phyloP scores from a whole-genome alignment of 2,888 invertebrate genomes.

The Cactoblastis cactorum region DNA sequence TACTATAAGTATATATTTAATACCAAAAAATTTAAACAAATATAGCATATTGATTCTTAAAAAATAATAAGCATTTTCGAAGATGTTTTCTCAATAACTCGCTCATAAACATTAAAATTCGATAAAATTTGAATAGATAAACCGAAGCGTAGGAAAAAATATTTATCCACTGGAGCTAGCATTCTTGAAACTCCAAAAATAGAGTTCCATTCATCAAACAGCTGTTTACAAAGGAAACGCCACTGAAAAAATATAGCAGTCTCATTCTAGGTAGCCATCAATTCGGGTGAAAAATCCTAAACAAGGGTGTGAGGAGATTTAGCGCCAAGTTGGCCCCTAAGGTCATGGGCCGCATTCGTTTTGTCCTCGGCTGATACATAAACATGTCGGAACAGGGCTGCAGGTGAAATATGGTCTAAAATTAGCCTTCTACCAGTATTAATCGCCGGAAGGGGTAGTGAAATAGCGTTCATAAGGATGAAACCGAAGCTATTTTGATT shows the following conservation, averaged over 20 bases:
- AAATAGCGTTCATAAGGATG: not conserved
- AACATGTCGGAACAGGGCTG: conserved; percentile 7
- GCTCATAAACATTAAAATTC: no score
- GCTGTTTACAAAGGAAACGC: not conserved
- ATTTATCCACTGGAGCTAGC: not conserved
- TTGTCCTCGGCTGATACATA: conserved; percentile 12
- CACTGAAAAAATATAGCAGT: not conserved
- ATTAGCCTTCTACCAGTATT: not conserved
- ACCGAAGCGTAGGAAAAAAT: no score
- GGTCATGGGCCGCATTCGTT: conserved; percentile 12
- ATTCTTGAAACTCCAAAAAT: not conserved
- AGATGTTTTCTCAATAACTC: no score
- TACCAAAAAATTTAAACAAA: no score
- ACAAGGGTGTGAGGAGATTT: conserved; percentile 5
- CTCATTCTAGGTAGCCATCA: not conserved
- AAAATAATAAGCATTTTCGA: no score
- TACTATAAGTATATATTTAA: no score
- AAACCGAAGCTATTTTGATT: no score
- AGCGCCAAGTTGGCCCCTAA: conserved; percentile 11
- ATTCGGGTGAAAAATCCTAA: not conserved
- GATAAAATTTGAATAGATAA: no score
- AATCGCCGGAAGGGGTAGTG: not conserved
- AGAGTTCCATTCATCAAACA: not conserved
- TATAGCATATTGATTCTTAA: no score
- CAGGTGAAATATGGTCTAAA: conserved; percentile 1